Conservation (phyloP, 1,140 invertebrate species). For the Aethina tumida region DNA sequence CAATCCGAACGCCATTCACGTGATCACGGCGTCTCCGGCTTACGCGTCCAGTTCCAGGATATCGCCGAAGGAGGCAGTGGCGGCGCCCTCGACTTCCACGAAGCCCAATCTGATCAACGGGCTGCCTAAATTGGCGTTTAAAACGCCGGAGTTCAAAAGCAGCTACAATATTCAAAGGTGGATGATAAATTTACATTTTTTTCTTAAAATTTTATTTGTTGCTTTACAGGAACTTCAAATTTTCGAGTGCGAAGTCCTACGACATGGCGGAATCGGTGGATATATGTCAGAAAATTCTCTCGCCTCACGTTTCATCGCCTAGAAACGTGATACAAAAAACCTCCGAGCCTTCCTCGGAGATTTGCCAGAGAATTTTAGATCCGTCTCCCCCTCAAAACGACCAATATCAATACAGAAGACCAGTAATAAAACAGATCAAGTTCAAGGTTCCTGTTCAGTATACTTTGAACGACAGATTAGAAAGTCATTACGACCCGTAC, state of each 20-base stretch:
- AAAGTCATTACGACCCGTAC: neutral
- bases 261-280: constrained; percentile 24
- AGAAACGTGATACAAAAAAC: constrained; percentile 14
- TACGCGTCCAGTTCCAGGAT: constrained; percentile 9
- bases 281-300: constrained; percentile 25
- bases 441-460: constrained; percentile 34
- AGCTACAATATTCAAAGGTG: constrained; percentile 33
- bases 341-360: constrained; percentile 18
- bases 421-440: constrained; percentile 36
- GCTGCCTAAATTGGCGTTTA: constrained; percentile 34
- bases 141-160: constrained; percentile 33
- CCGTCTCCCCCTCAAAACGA: neutral
- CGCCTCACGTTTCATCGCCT: constrained; percentile 9
- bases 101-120: constrained; percentile 28
- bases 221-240: neutral
- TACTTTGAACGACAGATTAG: constrained; percentile 16
- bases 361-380: constrained; percentile 23
- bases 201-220: neutral
- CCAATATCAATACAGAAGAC: constrained; percentile 26
- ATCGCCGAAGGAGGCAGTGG: constrained; percentile 10
- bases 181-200: constrained; percentile 6
- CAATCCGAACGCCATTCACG: constrained; percentile 34
- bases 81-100: constrained; percentile 9
- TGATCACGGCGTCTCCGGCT: constrained; percentile 29
- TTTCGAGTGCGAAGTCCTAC: constrained; percentile 19